Percentiles rank a stretch among this genome's conserved stretches.
Evolutionary conservation across 2,113 vertebrate genomes (phyloP).

Genomic region (Notothenia rossii): DNA sequence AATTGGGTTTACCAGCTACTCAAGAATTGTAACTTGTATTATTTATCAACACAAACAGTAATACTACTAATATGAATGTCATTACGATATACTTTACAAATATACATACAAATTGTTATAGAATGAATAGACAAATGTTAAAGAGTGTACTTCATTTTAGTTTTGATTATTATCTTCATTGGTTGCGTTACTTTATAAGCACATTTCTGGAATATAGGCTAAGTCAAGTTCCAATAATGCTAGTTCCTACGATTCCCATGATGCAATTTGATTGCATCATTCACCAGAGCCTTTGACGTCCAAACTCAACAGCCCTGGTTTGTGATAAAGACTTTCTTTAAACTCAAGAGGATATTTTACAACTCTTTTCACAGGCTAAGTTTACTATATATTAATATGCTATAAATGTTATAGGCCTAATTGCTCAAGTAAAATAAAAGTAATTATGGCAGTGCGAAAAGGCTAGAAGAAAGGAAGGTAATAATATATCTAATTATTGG

Average conservation of each 20-base stretch:
- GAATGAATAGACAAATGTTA: background rate
- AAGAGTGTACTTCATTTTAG: background rate
- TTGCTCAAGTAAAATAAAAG: background rate
- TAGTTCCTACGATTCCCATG: background rate
- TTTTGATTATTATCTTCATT: background rate
- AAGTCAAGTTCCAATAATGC: background rate
- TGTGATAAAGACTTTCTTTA: background rate
- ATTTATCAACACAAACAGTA: background rate
- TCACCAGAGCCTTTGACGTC: background rate
- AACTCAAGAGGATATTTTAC: background rate
- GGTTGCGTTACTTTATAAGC: background rate
- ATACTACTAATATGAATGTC: background rate
- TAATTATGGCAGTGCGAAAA: background rate
- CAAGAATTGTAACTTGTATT: background rate
- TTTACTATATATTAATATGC: background rate
- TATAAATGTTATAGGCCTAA: too few relatives aligned
- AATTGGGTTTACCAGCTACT: background rate
- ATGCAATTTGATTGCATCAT: background rate
- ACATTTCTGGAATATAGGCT: background rate
- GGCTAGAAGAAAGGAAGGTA: background rate
- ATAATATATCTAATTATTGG: background rate
- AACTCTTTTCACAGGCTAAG: background rate
- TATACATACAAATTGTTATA: background rate
- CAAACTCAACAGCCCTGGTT: too few relatives aligned
- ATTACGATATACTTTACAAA: background rate